Evolutionary conservation across 2,888 invertebrate species (phyloP).

Genomic region (Tridacna crocea): DNA sequence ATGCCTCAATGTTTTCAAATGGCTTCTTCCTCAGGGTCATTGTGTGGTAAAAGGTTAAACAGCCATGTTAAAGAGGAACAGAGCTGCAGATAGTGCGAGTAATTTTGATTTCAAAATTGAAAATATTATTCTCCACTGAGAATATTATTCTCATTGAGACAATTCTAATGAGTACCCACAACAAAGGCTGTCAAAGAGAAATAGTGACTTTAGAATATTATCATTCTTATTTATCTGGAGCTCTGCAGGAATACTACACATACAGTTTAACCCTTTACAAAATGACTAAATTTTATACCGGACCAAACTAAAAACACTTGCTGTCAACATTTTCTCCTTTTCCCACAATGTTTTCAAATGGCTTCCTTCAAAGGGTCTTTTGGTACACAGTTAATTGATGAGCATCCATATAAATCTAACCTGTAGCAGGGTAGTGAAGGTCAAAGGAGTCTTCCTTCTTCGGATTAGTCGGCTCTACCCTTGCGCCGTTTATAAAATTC

Average conservation of each 20-base stretch:
- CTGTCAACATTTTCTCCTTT: neutral
- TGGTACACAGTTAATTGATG: neutral
- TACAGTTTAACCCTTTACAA: too few species aligned
- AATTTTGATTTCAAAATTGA: too few species aligned
- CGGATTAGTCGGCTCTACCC: conserved; percentile 66
- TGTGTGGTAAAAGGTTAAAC: too few species aligned
- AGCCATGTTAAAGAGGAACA: too few species aligned
- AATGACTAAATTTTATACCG: too few species aligned
- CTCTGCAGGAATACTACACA: too few species aligned
- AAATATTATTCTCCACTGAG: too few species aligned
- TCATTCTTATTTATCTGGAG: neutral
- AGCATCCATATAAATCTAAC: conserved; percentile 56
- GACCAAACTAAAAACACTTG: too few species aligned
- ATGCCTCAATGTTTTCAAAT: too few species aligned
- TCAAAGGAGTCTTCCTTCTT: conserved; percentile 64
- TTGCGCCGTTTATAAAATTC: conserved; percentile 77
- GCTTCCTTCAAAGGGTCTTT: neutral
- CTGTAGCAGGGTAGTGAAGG: conserved; percentile 80
- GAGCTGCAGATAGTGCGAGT: too few species aligned
- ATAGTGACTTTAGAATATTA: too few species aligned
- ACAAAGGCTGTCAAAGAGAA: neutral
- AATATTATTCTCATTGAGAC: neutral
- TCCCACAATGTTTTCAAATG: neutral
- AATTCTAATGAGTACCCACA: conserved; percentile 5
- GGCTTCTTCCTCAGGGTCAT: too few species aligned